Conservation (phyloP, 2,888 invertebrate species). For the Drosophila percnosoma region DNA sequence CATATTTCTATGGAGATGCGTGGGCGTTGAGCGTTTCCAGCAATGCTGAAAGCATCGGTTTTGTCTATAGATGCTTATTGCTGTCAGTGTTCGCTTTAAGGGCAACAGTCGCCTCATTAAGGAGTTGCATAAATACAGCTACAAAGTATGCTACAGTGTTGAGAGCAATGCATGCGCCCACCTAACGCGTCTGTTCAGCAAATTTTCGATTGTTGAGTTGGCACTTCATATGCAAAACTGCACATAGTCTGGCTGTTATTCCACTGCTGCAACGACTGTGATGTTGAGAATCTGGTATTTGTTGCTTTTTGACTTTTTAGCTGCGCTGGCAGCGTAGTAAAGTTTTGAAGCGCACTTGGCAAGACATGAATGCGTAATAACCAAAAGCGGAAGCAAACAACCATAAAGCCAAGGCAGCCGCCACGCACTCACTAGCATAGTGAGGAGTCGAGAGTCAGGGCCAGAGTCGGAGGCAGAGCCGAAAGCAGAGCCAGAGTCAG, state of each 20-base stretch:
- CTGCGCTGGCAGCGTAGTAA: constrained; percentile 53
- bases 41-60: constrained; percentile 3
- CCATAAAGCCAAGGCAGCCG: constrained; percentile 76
- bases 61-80: neutral
- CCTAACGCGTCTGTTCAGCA: constrained; percentile 78
- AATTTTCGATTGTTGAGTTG: constrained; percentile 81
- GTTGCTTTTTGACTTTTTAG: constrained; percentile 78
- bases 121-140: constrained; percentile 68
- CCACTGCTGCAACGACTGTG: constrained; percentile 38
- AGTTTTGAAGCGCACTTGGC: constrained; percentile 81
- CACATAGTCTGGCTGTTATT: constrained; percentile 40
- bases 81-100: constrained; percentile 19
- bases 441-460: constrained; percentile 27
- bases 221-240: constrained; percentile 79
- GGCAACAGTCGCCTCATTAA: constrained; percentile 63
- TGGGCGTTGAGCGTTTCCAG: neutral
- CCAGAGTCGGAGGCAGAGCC: constrained; percentile 12
- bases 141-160: constrained; percentile 70
- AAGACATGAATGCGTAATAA: constrained; percentile 82
- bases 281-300: constrained; percentile 80
- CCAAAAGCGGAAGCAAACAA: constrained; percentile 81
- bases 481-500: neutral
- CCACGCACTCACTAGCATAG: constrained; percentile 48
- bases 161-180: constrained; percentile 55
- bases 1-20: constrained; percentile 23